Base-by-base conservation (phyloP, 1,140 invertebrate species). In the Xylocopa sonorina region DNA sequence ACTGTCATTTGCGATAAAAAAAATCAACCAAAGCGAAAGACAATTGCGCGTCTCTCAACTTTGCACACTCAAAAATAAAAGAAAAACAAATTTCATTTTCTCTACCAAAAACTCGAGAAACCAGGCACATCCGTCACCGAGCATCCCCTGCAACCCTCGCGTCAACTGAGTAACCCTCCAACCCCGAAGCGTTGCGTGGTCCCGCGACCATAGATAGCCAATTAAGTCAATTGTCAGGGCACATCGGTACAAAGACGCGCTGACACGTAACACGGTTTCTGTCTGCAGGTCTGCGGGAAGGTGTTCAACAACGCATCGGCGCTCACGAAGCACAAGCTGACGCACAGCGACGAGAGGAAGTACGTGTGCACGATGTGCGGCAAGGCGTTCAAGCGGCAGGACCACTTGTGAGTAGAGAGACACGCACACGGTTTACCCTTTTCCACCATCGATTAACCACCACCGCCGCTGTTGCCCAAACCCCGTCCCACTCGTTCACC, bases 331-430 rank as follows among this genome's bases (percentile, higher is more conserved):
- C 98, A 99, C 94, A 98, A 98, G 93, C 94, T 99, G 92, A 99
- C 98, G 83, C 98, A 99, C 94, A 99, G 98, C 93, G 98, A 99
- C 93, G 98, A 99, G 91, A 93, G 98, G 87, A 98, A 99, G 93
- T 99, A 99, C 93, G 96, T 98, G 78, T 99, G 98, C 93, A 96
- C 95, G 86, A 96, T 98, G 91, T 99, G 98, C 93, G 96, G 97
- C 71, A 99, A 99, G 94, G 98, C 98, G 84, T 99, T 99, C 94
- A 99, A 99, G 94, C 95, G 98, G 92, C 98, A 99, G 94, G 98
- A 99, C 94, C 98, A 99, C 94, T 95, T 99, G 97, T 98, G 94
- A 98, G 97, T 98, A 89, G 55, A 88, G 78, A 89, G 77, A 24
- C 46, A 62, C 53, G 43, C 46, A 62, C 53, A 51, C 18, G 46